phyloP scores from a whole-genome alignment of 2,113 vertebrate genomes.

The Corythornis madagascariensis region DNA sequence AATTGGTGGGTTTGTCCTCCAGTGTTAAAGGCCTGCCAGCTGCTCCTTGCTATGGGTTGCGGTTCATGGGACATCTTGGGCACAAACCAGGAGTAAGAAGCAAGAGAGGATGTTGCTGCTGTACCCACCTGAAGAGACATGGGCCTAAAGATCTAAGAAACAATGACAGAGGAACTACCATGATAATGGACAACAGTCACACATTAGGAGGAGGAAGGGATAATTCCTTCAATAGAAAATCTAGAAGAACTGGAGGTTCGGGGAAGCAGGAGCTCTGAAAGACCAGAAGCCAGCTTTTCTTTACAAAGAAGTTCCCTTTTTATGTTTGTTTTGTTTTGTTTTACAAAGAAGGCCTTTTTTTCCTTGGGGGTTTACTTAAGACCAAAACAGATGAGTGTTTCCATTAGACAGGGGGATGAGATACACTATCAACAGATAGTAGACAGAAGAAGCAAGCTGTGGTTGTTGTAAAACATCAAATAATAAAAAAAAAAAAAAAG shows the following conservation, averaged over 20 bases:
- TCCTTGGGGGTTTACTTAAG: background rate
- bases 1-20: background rate
- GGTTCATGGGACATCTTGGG: background rate
- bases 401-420: background rate
- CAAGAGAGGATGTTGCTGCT: background rate
- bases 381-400: background rate
- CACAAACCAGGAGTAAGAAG: background rate
- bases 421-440: background rate
- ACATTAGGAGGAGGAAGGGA: background rate
- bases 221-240: background rate
- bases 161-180: fast-evolving
- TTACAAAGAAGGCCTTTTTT: background rate
- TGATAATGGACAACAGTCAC: background rate
- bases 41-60: background rate
- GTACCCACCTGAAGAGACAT: background rate
- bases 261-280: background rate
- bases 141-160: background rate
- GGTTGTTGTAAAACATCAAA: background rate
- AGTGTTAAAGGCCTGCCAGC: background rate
- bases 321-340: no score
- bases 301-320: background rate
- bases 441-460: background rate
- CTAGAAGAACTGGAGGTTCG: background rate
- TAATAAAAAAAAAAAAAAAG: background rate
- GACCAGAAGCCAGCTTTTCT: background rate